Evolutionary conservation across 2,113 vertebrate genomes (phyloP), one percentile per base, ranked within the genome.

Genomic region (Notarius lentiginosus): DNA sequence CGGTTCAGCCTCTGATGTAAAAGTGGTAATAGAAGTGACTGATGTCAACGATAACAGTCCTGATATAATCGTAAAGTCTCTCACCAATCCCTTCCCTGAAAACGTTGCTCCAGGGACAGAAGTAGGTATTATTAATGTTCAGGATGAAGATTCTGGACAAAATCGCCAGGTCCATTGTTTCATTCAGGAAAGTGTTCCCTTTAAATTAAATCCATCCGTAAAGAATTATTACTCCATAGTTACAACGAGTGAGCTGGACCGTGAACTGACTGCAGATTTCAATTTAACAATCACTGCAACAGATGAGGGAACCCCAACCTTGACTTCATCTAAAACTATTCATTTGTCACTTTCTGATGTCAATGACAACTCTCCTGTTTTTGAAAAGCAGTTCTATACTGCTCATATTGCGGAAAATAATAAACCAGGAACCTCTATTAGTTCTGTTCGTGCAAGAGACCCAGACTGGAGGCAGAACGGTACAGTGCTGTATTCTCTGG

Each of bases 391-490:
- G 11, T 83, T 15, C 7, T 53, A 68, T 12, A 81, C 1, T 47
- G 30, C 58, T 9, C 17, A 81, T 41, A 20, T 81, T 15, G 15
- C 17, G 1, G 81, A 83, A 83, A 83, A 83, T 55, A 83, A 83
- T 24, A 18, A 83, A 83, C 81, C 63, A 51, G 81, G 63, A 27
- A 83, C 24, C 15, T 68, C 81, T 68, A 53, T 83, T 68, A 51
- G 24, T 65, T 82, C 79, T 82, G 79, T 82, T 41, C n/a, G 58
- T 63, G 79, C 79, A 41, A 63, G 58, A 63, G 79, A 82, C 79
- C 91, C 92, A 3, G 96, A 96, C 88, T 93, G 91, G 84, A 92
- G 89, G 47, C 93, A 96, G 72, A 96, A 96, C n/a, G 93, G 94
- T 0, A 41, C 41, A 41, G 41, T 41, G 41, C 34, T 41, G 34